phyloP scores from a whole-genome alignment of 2,888 invertebrate species.

The Lymantria dispar region DNA sequence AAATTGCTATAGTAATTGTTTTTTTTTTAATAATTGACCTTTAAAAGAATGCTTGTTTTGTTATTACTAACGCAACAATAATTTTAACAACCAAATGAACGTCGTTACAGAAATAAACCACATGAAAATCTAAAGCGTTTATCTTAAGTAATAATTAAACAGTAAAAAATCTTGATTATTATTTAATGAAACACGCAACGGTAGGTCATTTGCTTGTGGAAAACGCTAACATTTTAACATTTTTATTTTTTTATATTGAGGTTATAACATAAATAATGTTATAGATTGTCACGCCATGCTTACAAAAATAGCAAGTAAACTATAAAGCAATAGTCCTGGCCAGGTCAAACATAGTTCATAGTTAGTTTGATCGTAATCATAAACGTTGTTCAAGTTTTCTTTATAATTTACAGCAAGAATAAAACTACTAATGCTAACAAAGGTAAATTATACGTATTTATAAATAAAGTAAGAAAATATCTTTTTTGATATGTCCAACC shows the following conservation, averaged over 20 bases:
- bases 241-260: conserved; percentile 28
- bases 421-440: neutral
- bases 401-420: neutral
- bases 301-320: conserved; percentile 35
- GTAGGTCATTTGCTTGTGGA: conserved; percentile 31
- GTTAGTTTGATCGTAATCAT: conserved; percentile 23
- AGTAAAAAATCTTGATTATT: conserved; percentile 17
- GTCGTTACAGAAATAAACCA: conserved; percentile 12
- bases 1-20: too few species aligned
- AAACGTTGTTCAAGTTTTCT: conserved; percentile 14
- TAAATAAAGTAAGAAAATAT: too few species aligned
- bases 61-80: conserved; percentile 10
- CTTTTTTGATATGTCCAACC: too few species aligned
- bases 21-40: too few species aligned
- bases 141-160: conserved; percentile 1
- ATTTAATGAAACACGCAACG: conserved; percentile 34
- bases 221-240: conserved; percentile 8
- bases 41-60: conserved; percentile 21
- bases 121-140: neutral
- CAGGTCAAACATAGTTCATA: conserved; percentile 22
- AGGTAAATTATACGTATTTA: neutral
- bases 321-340: conserved; percentile 16
- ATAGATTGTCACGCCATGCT: conserved; percentile 40
- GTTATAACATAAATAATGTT: conserved; percentile 39
- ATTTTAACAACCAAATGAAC: neutral